Evolutionary conservation across 1,140 invertebrate species (phyloP), one percentile per base, ranked within the genome.

Genomic region (Drosophila lini): DNA sequence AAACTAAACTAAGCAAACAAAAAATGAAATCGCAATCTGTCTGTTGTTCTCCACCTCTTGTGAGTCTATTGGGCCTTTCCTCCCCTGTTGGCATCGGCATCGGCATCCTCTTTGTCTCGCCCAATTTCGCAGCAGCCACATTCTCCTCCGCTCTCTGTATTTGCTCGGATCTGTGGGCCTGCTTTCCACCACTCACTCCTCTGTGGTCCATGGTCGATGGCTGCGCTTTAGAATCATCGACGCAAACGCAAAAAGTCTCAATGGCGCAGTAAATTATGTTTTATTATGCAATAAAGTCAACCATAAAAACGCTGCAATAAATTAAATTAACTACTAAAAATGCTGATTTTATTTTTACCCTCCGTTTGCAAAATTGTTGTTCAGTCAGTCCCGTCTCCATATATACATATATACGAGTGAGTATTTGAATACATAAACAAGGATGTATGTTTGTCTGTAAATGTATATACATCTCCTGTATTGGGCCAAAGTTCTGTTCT

Each of bases 261-360:
- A 91, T 91, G 90, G 90, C 83, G 85, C 91, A 78, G 91, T 92
- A 92, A 92, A 92, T 92, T 92, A 92, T 92, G 88, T 92, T 92
- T 91, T 92, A 92, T 92, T 91, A 92, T 92, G 91, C 91, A 92
- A 92, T 92, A 92, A 92, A 92, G 91, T 92, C 91, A 92, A 85
- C 91, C 91, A 92, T 92, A 92, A 92, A 92, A 92, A 92, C 85
- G 84, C 90, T 75, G 88, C 91, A 91, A 92, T 92, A 92, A 92
- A 92, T 92, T 92, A 92, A 92, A 92, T 92, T 92, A 92, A 92
- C 91, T 92, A 91, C 91, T 91, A 90, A 92, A 91, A 89, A 89
- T 89, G 84, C 85, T 89, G 85, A 89, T 89, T 89, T 89, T 89
- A 90, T 89, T 89, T 90, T 90, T 82, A 74, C 81, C 75, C 76